Percentiles rank a stretch among this genome's conserved stretches.
phyloP scores from a whole-genome alignment of 2,888 invertebrate genomes.

The Crossocerus cetratus region DNA sequence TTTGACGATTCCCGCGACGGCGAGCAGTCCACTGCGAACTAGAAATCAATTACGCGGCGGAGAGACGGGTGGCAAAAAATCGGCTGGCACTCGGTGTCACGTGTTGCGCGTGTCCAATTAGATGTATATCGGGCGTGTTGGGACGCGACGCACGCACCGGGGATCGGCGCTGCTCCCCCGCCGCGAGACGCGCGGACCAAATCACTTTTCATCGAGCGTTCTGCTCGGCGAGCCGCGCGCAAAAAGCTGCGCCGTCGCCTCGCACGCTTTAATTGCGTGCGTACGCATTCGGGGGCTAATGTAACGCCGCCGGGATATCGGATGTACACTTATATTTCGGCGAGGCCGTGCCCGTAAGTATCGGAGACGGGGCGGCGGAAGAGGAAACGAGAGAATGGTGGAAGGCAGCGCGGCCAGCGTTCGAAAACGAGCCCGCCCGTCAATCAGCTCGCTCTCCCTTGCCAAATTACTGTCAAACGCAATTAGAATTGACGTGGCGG shows the following conservation, averaged over 20 bases:
- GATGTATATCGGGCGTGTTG: constrained; percentile 36
- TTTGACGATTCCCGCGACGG: neutral
- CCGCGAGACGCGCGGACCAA: constrained; percentile 26
- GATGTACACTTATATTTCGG: constrained; percentile 1
- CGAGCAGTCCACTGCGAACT: too few relatives aligned
- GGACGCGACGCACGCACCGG: constrained; percentile 24
- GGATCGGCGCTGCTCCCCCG: constrained; percentile 19
- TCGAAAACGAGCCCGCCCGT: constrained; percentile 42
- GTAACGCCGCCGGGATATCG: constrained; percentile 19
- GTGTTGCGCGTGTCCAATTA: constrained; percentile 45
- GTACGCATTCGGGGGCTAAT: neutral
- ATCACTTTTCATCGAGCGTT: constrained; percentile 37
- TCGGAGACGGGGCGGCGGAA: constrained; percentile 19
- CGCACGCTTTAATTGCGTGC: too few relatives aligned
- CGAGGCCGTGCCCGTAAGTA: constrained; percentile 12
- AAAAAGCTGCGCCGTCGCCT: neutral
- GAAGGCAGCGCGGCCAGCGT: constrained; percentile 29
- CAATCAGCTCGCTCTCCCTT: constrained; percentile 56
- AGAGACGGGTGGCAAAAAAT: constrained; percentile 37
- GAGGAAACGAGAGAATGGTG: constrained; percentile 15
- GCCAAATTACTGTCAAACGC: constrained; percentile 68
- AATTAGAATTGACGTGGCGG: constrained; percentile 67
- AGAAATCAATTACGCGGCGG: constrained; percentile 30
- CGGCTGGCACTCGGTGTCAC: constrained; percentile 35
- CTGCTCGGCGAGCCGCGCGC: neutral